Base-by-base conservation (phyloP, 30 jellyfish, hydroid and myxozoan species). In the Cassiopea andromeda region DNA sequence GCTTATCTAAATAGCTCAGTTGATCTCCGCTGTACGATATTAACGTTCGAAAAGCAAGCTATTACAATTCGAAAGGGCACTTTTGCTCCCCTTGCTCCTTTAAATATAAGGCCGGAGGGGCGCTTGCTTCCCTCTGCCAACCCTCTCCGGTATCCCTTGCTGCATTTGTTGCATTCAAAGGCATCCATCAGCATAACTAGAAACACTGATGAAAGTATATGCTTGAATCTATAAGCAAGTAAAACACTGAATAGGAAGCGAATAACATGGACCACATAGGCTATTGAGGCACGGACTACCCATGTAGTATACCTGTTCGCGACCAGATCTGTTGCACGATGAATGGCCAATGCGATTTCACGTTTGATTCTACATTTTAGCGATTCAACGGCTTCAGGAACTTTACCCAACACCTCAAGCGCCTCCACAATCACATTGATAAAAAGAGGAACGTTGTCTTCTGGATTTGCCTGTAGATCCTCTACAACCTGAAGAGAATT, bases 371-470 rank as follows among this genome's bases (percentile, higher is more conserved):
- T 82, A 13, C 91, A 81, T 44, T 96, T 92, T 44, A 96, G 68
- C 44, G 94, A 64, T n/a, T 96, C 99, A 49, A 96, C 97, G 1
- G 99, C 99, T 66, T 90, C 99, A 14, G 98, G 91, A 48, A 96
- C 87, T 85, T 96, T 96, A 50, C 91, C 97, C 38, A 96, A 82
- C 19, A 85, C 90, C 47, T 92, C 93, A 46, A 96, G 73, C 0
- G 99, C 90, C 73, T 92, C 94, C 16, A 92, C 93, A 17, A 96
- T 85, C 19, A 89, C 58, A 67, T 90, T 74, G 18, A 90, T 89
- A 74, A 90, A 94, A 73, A 87, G 87, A 54, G 97, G 92, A 1
- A 83, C 67, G 85, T 94, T 88, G 7, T 90, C 98, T 66, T 90
- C 98, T 9, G 98, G 98, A 66, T 94, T 97, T 7, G 83, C 64